Evolutionary conservation across 1,140 invertebrate species (phyloP).

Genomic region (Ceratoteleas bidentatus): DNA sequence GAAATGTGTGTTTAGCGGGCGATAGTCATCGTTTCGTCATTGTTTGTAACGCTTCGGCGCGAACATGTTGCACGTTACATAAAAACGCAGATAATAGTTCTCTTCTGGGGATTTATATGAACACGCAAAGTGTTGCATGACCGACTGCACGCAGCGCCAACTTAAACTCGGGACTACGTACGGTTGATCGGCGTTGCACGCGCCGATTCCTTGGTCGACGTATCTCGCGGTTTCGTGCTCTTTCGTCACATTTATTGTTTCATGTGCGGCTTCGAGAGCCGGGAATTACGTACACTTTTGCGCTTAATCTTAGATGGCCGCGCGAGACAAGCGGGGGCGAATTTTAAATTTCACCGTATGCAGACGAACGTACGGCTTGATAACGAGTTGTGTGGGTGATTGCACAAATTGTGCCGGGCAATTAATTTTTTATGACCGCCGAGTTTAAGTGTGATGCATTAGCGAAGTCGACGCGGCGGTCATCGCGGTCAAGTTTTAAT

Average conservation of each 20-base stretch:
- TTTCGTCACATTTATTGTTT: constrained; percentile 36
- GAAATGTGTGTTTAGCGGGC: constrained; percentile 7
- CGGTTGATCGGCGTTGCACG: constrained; percentile 32
- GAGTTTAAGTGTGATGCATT: too few relatives aligned
- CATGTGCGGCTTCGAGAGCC: constrained; percentile 21
- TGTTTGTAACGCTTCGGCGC: constrained; percentile 28
- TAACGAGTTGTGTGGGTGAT: not conserved
- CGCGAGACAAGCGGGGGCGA: not conserved
- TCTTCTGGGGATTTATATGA: constrained; percentile 43
- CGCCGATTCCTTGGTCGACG: constrained; percentile 25
- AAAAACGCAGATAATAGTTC: constrained; percentile 54
- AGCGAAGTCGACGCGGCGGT: too few relatives aligned
- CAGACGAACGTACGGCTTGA: not conserved
- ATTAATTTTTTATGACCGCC: not conserved
- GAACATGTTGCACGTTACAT: constrained; percentile 23
- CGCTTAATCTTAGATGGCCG: constrained; percentile 17
- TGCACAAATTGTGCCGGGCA: not conserved
- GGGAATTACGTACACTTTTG: constrained; percentile 8
- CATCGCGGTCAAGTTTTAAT: too few relatives aligned
- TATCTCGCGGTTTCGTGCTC: constrained; percentile 24
- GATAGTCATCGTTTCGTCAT: constrained; percentile 45
- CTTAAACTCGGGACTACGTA: constrained; percentile 26
- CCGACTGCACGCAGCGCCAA: constrained; percentile 30
- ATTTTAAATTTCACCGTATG: constrained; percentile 5
- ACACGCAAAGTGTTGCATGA: constrained; percentile 56